Evolutionary conservation across 2,113 vertebrate species (phyloP).

Genomic region (Eira barbara): DNA sequence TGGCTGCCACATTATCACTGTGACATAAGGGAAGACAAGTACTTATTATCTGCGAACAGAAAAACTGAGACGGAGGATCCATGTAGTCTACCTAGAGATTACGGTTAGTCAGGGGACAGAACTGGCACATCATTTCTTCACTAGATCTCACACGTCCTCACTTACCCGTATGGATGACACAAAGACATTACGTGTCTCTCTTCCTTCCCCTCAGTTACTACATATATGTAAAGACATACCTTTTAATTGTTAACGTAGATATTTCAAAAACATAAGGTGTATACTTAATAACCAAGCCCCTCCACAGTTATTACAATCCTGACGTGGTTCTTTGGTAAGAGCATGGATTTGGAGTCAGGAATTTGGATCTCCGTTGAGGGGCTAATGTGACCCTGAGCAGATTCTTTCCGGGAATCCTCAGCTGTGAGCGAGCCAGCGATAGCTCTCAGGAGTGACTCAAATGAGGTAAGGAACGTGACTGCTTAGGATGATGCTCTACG

Average conservation of each 20-base stretch:
- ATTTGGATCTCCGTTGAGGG: background rate
- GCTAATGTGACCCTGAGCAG: background rate
- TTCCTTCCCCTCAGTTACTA: no score
- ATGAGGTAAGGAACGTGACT: fast-evolving
- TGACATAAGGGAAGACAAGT: background rate
- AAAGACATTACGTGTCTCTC: background rate
- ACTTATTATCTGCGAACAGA: background rate
- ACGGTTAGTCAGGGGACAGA: background rate
- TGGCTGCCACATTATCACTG: background rate
- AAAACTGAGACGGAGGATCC: background rate
- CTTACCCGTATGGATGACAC: fast-evolving
- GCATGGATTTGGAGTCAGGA: background rate
- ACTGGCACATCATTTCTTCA: background rate
- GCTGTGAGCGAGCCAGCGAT: background rate
- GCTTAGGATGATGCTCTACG: background rate
- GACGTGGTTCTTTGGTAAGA: background rate
- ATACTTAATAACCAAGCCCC: background rate
- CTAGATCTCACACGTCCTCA: fast-evolving
- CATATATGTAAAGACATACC: background rate
- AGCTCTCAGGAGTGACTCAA: background rate
- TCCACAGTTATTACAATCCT: no score
- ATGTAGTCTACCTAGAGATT: no score
- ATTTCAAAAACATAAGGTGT: background rate
- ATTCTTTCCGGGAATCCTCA: background rate
- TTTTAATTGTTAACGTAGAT: background rate